Conservation (phyloP, 2,113 vertebrate species). For the Fregetta grallaria region DNA sequence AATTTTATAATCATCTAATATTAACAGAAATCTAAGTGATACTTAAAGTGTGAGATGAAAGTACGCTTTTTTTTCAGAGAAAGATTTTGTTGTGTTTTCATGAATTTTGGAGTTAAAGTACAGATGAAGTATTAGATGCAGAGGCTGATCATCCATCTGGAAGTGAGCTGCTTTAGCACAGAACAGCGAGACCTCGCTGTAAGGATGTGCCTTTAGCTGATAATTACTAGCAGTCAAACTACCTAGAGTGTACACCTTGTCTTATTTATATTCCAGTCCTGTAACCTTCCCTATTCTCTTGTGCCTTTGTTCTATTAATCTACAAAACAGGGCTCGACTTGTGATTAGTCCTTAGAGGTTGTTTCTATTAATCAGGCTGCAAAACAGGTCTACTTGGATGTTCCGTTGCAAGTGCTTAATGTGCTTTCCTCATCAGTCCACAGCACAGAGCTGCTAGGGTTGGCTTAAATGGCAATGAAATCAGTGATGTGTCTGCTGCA, state of each 20-base stretch:
- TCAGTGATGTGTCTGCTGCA: slow-evolving; percentile 10
- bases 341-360: slow-evolving; percentile 78
- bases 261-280: slow-evolving; percentile 75
- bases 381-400: slow-evolving; percentile 65
- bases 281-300: slow-evolving; percentile 59
- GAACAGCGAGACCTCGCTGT: background rate
- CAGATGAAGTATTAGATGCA: background rate
- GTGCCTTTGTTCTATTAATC: slow-evolving; percentile 79
- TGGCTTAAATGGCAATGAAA: slow-evolving; percentile 37
- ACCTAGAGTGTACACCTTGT: slow-evolving; percentile 60
- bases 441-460: background rate
- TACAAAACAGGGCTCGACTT: slow-evolving; percentile 75
- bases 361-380: slow-evolving; percentile 80
- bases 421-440: slow-evolving; percentile 45
- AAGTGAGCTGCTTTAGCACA: background rate
- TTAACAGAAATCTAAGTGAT: background rate
- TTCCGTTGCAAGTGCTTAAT: slow-evolving; percentile 64
- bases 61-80: background rate
- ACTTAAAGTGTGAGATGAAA: background rate
- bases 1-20: background rate
- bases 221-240: slow-evolving; percentile 20
- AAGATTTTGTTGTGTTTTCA: background rate
- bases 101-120: background rate
- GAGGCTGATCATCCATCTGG: background rate
- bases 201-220: slow-evolving; percentile 4